These are phyloP conservation scores for Silurus asotus DNA, from an alignment of 2,113 vertebrate species.

Conservation along the genomic window DNA sequence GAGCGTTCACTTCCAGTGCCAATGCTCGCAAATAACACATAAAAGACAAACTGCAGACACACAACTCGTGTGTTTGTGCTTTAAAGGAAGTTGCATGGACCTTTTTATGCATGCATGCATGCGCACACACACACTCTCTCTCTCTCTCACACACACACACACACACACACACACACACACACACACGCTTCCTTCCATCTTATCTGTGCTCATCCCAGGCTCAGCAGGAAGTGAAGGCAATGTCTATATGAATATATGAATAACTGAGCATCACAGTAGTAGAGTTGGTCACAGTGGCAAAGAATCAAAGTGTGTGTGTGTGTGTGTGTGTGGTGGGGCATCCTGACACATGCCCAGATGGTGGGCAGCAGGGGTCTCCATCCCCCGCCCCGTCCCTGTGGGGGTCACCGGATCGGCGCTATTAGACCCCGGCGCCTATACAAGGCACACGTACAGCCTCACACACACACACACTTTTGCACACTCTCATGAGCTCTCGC, in stretches of 20 bases:
- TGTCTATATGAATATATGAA: conserved; percentile 76
- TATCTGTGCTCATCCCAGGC: conserved; percentile 65
- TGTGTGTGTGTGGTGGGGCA: neutral
- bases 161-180: conserved; percentile 55
- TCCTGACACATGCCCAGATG: conserved; percentile 74
- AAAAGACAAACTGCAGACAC: conserved; percentile 25
- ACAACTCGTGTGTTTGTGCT: conserved; percentile 24
- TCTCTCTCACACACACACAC: no score
- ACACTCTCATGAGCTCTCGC: neutral
- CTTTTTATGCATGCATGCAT: conserved; percentile 36
- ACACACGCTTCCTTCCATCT: conserved; percentile 36
- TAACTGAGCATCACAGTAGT: conserved; percentile 64
- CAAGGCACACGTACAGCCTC: neutral
- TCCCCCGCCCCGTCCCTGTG: conserved; percentile 47
- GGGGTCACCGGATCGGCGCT: conserved; percentile 64
- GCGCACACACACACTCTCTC: conserved; percentile 48
- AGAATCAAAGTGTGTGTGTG: conserved; percentile 23
- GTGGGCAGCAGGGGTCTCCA: conserved; percentile 66
- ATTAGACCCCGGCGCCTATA: conserved; percentile 36
- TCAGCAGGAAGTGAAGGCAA: conserved; percentile 71
- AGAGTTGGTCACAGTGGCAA: neutral
- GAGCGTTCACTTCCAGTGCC: conserved; percentile 6
- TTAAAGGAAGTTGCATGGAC: neutral
- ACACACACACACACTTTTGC: neutral
- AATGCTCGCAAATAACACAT: conserved; percentile 14